Conservation (phyloP, 1,140 invertebrate genomes). For the Muscidifurax raptorellus region DNA sequence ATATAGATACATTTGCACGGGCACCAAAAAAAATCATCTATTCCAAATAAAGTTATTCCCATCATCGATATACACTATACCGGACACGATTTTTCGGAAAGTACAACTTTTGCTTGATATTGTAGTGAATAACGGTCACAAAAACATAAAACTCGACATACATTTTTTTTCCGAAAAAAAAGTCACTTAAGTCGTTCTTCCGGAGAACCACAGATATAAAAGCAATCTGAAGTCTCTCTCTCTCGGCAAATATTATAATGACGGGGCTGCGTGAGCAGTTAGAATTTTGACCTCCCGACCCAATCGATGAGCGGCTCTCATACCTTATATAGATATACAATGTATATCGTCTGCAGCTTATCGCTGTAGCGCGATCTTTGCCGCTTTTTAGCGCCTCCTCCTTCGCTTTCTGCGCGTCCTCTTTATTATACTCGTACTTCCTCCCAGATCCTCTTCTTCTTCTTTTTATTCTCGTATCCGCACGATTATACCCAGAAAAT, state of each 20-base stretch:
- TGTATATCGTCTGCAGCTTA: neutral
- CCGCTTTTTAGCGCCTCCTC: constrained; percentile 20
- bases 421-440: neutral
- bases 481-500: constrained; percentile 20
- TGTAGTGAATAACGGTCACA: too few relatives aligned
- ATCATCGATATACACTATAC: too few relatives aligned
- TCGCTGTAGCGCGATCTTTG: constrained; percentile 17
- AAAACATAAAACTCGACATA: too few relatives aligned
- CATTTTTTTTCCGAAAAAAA: too few relatives aligned
- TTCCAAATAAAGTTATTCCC: too few relatives aligned
- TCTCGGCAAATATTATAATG: constrained; percentile 35
- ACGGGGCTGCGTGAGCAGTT: neutral
- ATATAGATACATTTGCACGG: too few relatives aligned
- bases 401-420: neutral
- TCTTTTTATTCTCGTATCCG: neutral
- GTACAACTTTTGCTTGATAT: too few relatives aligned
- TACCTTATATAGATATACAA: neutral
- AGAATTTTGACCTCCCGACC: neutral
- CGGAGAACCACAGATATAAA: too few relatives aligned
- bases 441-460: neutral
- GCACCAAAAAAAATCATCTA: too few relatives aligned
- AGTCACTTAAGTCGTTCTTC: too few relatives aligned
- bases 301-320: neutral
- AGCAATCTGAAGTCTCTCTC: too few relatives aligned
- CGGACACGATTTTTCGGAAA: too few relatives aligned